Conservation (phyloP, 2,888 invertebrate species). For the Cataglyphis albicans region DNA sequence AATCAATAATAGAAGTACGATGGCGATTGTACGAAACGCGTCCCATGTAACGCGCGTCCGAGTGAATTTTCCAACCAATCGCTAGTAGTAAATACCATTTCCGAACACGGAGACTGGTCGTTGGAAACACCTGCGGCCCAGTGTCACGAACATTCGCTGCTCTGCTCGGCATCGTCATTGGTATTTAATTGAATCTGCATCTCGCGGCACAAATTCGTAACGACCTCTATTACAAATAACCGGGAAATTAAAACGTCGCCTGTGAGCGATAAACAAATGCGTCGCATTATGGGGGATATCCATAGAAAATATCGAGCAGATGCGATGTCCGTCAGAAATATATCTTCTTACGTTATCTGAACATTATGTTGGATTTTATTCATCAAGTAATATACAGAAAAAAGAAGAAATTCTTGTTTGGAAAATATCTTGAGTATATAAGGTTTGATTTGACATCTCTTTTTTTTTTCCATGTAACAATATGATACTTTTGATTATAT, state of each 20-base stretch:
- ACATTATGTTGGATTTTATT: not conserved
- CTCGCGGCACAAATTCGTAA: constrained; percentile 61
- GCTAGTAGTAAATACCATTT: constrained; percentile 55
- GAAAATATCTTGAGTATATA: not conserved
- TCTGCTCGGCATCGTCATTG: constrained; percentile 53
- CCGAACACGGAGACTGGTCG: constrained; percentile 61
- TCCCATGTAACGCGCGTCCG: constrained; percentile 34
- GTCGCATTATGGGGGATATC: not conserved
- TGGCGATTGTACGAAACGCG: constrained; percentile 32
- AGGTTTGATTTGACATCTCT: too few species aligned
- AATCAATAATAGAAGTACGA: constrained; percentile 38
- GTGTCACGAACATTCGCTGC: constrained; percentile 56
- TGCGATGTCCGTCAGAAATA: constrained; percentile 6
- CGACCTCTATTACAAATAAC: constrained; percentile 33
- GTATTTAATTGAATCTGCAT: constrained; percentile 69
- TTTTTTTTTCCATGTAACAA: too few species aligned
- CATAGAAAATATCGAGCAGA: constrained; percentile 18
- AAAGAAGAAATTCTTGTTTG: not conserved
- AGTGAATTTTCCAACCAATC: constrained; percentile 55
- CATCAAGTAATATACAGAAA: not conserved
- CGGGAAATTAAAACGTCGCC: constrained; percentile 64
- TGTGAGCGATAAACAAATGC: constrained; percentile 48
- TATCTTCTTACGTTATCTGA: not conserved
- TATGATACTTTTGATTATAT: not conserved
- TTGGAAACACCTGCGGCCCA: constrained; percentile 66